Percentiles rank a stretch among this genome's conserved stretches.
Conservation (phyloP, 2,797 vertebrate genomes). For the Eutrigla gurnardus region DNA sequence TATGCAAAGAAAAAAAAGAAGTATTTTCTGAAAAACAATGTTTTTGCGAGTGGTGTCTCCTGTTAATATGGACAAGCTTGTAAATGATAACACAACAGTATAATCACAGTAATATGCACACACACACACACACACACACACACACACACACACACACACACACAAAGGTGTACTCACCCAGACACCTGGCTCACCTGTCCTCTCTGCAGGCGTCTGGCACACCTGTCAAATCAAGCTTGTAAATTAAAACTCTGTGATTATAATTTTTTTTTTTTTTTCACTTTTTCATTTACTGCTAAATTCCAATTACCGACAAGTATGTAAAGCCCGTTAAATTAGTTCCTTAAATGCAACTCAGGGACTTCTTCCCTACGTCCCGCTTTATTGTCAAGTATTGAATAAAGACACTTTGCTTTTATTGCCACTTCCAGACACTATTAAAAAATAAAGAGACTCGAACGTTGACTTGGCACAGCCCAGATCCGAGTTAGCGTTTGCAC, state of each 20-base stretch:
- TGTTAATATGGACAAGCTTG: not conserved
- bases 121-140: not conserved
- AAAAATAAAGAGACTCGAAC: constrained; percentile 81
- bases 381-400: constrained; percentile 78
- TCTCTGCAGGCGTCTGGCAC: constrained; percentile 23
- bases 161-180: not conserved
- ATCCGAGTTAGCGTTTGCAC: constrained; percentile 60
- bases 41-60: no score
- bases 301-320: constrained; percentile 69
- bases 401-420: constrained; percentile 77
- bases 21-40: not conserved
- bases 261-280: constrained; percentile 30
- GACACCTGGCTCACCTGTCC: not conserved
- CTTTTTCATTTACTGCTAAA: constrained; percentile 62
- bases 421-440: constrained; percentile 81
- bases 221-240: constrained; percentile 34
- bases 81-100: not conserved
- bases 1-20: no score
- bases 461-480: constrained; percentile 73
- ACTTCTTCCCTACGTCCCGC: constrained; percentile 71
- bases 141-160: not conserved
- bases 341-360: constrained; percentile 72
- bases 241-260: constrained; percentile 20
- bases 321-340: constrained; percentile 69
- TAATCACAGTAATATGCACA: not conserved